phyloP scores from a whole-genome alignment of 2,888 invertebrate genomes.

The Axea sp. region DNA sequence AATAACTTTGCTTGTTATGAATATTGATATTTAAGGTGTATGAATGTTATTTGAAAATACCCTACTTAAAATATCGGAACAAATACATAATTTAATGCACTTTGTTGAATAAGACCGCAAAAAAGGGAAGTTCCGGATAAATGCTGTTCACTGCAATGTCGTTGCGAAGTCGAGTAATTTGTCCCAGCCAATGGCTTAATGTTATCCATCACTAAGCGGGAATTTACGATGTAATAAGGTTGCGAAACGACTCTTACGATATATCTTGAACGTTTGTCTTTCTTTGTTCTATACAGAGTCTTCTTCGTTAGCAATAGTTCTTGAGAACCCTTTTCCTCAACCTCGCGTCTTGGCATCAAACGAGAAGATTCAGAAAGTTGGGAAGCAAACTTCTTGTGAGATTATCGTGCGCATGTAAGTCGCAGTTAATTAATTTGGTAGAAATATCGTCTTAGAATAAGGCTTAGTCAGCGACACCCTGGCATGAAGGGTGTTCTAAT shows the following conservation, averaged over 20 bases:
- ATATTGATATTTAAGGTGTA: too few species aligned
- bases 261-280: constrained; percentile 65
- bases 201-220: constrained; percentile 73
- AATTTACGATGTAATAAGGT: constrained; percentile 74
- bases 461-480: constrained; percentile 46
- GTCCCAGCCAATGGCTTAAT: constrained; percentile 74
- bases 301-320: constrained; percentile 31
- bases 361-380: constrained; percentile 36
- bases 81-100: constrained; percentile 9
- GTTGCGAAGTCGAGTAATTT: constrained; percentile 72
- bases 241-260: constrained; percentile 71
- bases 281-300: constrained; percentile 17
- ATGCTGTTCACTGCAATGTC: constrained; percentile 22
- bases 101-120: constrained; percentile 17
- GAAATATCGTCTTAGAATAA: constrained; percentile 39
- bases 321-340: constrained; percentile 3
- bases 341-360: constrained; percentile 10
- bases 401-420: constrained; percentile 31
- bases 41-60: too few species aligned
- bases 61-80: too few species aligned
- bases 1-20: too few species aligned
- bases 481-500: constrained; percentile 12
- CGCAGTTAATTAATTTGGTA: constrained; percentile 52
- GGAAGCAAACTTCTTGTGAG: constrained; percentile 40
- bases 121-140: constrained; percentile 32